Conservation (phyloP, 2,888 invertebrate genomes). For the Dolichopus griseipennis region DNA sequence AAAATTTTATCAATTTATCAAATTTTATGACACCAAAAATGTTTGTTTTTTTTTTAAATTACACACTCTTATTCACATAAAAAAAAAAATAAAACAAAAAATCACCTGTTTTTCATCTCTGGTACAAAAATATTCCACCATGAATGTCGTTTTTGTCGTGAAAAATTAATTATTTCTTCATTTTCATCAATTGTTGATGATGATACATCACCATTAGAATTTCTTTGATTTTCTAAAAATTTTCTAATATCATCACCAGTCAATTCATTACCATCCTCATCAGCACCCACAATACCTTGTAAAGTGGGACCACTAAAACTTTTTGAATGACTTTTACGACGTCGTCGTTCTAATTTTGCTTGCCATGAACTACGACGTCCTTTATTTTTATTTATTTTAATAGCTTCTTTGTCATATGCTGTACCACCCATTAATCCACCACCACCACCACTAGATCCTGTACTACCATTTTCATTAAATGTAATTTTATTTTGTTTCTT, state of each 20-base stretch:
- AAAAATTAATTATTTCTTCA: slow-evolving; percentile 35
- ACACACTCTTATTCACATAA: too few species aligned
- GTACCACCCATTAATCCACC: not conserved
- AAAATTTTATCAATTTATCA: too few species aligned
- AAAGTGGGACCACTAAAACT: slow-evolving; percentile 33
- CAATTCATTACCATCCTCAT: not conserved
- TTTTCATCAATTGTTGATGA: slow-evolving; percentile 30
- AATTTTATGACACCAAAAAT: too few species aligned
- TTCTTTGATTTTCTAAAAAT: slow-evolving; percentile 19
- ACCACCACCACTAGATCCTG: too few species aligned
- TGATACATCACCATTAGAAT: slow-evolving; percentile 27
- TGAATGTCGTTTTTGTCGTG: slow-evolving; percentile 62
- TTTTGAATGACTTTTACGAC: slow-evolving; percentile 35
- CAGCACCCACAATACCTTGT: slow-evolving; percentile 27
- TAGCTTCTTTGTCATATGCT: not conserved
- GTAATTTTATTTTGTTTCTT: not conserved
- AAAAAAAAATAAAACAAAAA: slow-evolving; percentile 19
- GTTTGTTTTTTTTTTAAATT: too few species aligned
- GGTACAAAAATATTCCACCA: slow-evolving; percentile 87
- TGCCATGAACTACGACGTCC: slow-evolving; percentile 41
- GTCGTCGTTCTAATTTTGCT: slow-evolving; percentile 41
- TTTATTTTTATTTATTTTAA: slow-evolving; percentile 32
- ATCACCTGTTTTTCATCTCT: slow-evolving; percentile 61
- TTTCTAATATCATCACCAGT: slow-evolving; percentile 30
- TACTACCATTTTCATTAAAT: too few species aligned